Percentiles rank a stretch among this genome's conserved stretches.
These are phyloP conservation scores for Epinephelus lanceolatus DNA, from an alignment of 2,113 vertebrate genomes.

Conservation along the genomic window DNA sequence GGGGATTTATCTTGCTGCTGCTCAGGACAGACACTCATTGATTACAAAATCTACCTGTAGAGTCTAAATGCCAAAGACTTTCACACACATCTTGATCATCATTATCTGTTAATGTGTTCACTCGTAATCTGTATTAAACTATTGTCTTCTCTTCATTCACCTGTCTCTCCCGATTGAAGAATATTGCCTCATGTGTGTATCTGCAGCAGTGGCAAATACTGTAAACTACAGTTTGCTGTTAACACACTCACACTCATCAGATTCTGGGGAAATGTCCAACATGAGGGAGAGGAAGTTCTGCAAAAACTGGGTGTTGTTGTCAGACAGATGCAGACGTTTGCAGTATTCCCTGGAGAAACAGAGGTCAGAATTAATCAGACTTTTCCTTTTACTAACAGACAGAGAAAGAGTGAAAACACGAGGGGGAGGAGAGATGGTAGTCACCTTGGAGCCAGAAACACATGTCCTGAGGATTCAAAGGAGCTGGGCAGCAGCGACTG, in stretches of 20 bases:
- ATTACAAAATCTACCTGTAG: too few species aligned
- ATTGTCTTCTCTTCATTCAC: too few species aligned
- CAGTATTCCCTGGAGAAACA: conserved; percentile 92
- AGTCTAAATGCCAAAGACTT: too few species aligned
- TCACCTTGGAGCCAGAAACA: conserved; percentile 98
- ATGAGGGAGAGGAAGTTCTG: conserved; percentile 98
- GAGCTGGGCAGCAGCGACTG: conserved; percentile 97
- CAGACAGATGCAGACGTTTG: conserved; percentile 94
- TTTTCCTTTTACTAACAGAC: background rate
- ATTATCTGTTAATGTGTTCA: too few species aligned
- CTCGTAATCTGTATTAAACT: too few species aligned
- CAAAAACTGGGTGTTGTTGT: conserved; percentile 99
- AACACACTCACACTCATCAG: conserved; percentile 92
- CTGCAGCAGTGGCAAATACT: conserved; percentile 5
- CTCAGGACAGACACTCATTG: background rate
- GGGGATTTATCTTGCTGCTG: too few species aligned
- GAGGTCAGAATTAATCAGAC: conserved; percentile 16
- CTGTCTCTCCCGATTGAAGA: too few species aligned
- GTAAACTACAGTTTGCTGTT: background rate
- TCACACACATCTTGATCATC: too few species aligned
- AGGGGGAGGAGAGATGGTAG: background rate
- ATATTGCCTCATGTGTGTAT: conserved; percentile 1
- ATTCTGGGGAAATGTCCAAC: conserved; percentile 97
- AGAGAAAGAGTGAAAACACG: too few species aligned
- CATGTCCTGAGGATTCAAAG: conserved; percentile 96